Evolutionary conservation across 2,797 vertebrate species (phyloP).

Genomic region (Cryptoprocta ferox): DNA sequence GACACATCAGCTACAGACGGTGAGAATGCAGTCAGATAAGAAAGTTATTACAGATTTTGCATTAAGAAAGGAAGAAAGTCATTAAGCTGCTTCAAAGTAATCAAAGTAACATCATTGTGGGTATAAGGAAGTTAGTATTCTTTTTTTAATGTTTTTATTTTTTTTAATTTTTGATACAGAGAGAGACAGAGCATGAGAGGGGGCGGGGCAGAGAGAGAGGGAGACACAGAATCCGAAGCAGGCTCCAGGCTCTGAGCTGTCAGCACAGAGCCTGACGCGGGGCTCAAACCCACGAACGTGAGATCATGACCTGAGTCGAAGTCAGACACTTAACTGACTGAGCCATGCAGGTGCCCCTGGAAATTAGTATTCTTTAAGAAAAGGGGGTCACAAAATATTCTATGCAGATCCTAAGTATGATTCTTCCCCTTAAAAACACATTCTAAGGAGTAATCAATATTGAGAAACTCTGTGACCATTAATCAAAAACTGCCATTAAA

Average conservation of each 20-base stretch:
- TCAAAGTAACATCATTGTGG: slow-evolving; percentile 75
- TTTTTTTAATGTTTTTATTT: too few species aligned
- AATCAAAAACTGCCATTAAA: slow-evolving; percentile 82
- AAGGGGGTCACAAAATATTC: slow-evolving; percentile 73
- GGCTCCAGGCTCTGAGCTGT: too few species aligned
- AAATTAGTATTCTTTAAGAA: slow-evolving; percentile 80
- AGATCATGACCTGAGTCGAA: too few species aligned
- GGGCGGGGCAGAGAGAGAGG: too few species aligned
- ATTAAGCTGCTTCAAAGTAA: slow-evolving; percentile 74
- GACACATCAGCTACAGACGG: not conserved
- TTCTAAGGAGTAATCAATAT: slow-evolving; percentile 81
- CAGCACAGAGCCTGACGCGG: too few species aligned
- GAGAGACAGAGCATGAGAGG: too few species aligned
- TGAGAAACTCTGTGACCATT: slow-evolving; percentile 80
- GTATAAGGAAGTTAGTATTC: slow-evolving; percentile 38
- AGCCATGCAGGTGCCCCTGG: not conserved
- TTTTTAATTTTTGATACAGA: too few species aligned
- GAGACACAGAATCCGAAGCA: too few species aligned
- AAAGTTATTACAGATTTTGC: slow-evolving; percentile 54
- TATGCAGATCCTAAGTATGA: slow-evolving; percentile 77
- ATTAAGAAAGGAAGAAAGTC: slow-evolving; percentile 74
- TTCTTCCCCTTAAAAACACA: slow-evolving; percentile 79
- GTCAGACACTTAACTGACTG: too few species aligned
- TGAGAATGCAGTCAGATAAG: not conserved
- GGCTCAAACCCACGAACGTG: too few species aligned